Base-by-base conservation (phyloP, 2,888 invertebrate genomes). In the Drosophila paramelanica region DNA sequence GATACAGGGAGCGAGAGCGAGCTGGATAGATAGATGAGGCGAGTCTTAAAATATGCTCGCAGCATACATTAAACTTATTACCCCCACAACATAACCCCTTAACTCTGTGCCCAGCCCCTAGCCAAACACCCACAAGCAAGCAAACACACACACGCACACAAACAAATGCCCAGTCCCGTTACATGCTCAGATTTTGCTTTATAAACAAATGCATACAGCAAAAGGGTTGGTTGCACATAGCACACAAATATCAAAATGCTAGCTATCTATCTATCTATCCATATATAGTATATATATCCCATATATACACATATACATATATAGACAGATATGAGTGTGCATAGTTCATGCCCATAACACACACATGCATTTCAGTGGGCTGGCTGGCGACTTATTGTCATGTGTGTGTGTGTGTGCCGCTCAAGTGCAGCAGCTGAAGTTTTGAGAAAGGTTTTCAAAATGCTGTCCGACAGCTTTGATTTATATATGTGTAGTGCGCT, bases 21-120 rank as follows among this genome's bases (percentile, higher is more conserved):
- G 11, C 31, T 11, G n/a, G 50, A 23, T 45, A 5, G 39, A 57
- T 1, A 25, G 14, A 25, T 41, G 3, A 53, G 31, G 66, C 58
- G 61, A 41, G 73, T 50, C 87, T 82, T 77, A 73, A 80, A 86
- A 86, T 87, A 79, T 83, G 85, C 74, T 79, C 73, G 73, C 58
- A 88, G 88, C 86, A 78, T 78, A 89, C 85, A 89, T 89, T 90
- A 87, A 87, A 89, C 88, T 85, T 86, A 88, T 85, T 89, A 88
- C 81, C 66, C 59, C 60, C 66, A 51, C 55, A 73, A 33, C 56
- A 46, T 41, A 25, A 25, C 39, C 58, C 61, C 38, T 52, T 31
- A 38, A 36, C 62, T 46, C 50, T 33, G n/a, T 8, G 11, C 27
- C 27, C 46, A 20, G 45, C 45, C 36, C 46, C 11, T 39, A 43